These are phyloP conservation scores for Drosophila sp. DNA, from an alignment of 1,140 invertebrate genomes.

Conservation along the genomic window DNA sequence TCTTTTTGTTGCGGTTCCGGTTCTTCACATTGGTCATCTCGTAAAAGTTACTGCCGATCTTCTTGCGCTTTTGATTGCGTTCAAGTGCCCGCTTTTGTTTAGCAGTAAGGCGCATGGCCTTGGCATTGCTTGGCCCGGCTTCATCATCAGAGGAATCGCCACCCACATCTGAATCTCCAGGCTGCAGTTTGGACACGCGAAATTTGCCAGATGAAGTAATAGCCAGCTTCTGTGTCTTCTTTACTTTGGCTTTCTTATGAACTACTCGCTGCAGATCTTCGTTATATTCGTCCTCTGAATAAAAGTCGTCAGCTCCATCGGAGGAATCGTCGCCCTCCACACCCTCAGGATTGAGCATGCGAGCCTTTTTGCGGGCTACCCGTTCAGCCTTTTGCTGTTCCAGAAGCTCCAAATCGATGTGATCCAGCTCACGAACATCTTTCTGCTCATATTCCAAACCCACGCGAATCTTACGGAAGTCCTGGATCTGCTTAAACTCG, in stretches of 20 bases:
- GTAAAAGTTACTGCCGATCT: slow-evolving; percentile 97
- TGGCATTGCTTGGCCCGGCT: slow-evolving; percentile 50
- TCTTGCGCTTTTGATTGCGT: slow-evolving; percentile 90
- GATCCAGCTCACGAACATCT: slow-evolving; percentile 86
- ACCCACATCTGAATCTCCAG: slow-evolving; percentile 56
- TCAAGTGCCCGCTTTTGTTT: slow-evolving; percentile 91
- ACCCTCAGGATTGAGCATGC: slow-evolving; percentile 63
- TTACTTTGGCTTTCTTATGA: slow-evolving; percentile 83
- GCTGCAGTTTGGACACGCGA: slow-evolving; percentile 76
- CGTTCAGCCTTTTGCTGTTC: slow-evolving; percentile 84
- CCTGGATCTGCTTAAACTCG: slow-evolving; percentile 85
- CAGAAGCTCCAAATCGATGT: slow-evolving; percentile 84
- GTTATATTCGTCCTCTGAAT: slow-evolving; percentile 86
- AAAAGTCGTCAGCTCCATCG: slow-evolving; percentile 86
- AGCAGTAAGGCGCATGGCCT: slow-evolving; percentile 86
- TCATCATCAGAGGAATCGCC: slow-evolving; percentile 83
- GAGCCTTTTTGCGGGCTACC: slow-evolving; percentile 71
- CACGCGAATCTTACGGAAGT: slow-evolving; percentile 92
- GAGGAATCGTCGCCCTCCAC: slow-evolving; percentile 81
- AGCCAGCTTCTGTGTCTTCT: slow-evolving; percentile 81
- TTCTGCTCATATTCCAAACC: slow-evolving; percentile 88
- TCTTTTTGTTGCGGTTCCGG: slow-evolving; percentile 79
- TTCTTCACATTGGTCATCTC: slow-evolving; percentile 97
- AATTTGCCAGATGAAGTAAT: slow-evolving; percentile 86
- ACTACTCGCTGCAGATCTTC: slow-evolving; percentile 77